Base-by-base conservation (phyloP, 2,113 vertebrate species). In the Leptodactylus fuscus region DNA sequence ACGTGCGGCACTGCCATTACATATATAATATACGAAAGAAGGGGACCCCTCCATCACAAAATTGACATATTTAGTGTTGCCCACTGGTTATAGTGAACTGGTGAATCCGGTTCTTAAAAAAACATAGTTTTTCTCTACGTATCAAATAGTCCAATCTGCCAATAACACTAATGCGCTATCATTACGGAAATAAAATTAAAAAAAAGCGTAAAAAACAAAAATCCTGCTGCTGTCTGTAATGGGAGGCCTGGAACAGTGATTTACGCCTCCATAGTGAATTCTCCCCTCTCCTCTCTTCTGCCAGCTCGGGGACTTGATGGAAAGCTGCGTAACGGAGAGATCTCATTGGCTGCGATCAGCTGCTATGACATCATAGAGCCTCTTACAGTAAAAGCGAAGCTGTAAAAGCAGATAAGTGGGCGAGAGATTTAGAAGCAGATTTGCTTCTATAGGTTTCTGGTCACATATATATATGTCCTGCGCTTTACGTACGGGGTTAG, bases 181-280 rank as follows among this genome's bases (percentile, higher is more conserved):
- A 32, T 32, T 51, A 20, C 20, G n/a, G n/a, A n/a, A n/a, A n/a
- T n/a, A 13, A 18, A 76, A 32, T 76, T 51, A 20, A 53, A 75
- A n/a, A 44, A 74, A 74, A 74, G 22, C 38, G 41, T 44, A 44
- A 44, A 44, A 44, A 8, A 51, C n/a, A 76, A 76, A 76, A 69
- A 38, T 18, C 65, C 34, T 9, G 48, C 46, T 51, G 75, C 48
- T 78, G 75, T 34, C 75, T 55, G 44, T 36, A 53, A 53, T 55
- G 49, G 32, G 27, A 78, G 75, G 48, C 27, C 29, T 36, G 27
- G 18, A 20, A 34, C 49, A 36, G 49, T 53, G 75, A 78, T 78
- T 78, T 78, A 78, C 48, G 75, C 75, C 75, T 78, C 75, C 75
- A 38, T 78, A 78, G 75, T 78, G 75, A 78, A 78, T 76, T 76